Evolutionary conservation across 2,888 invertebrate species (phyloP).

Genomic region (Drosophila rellima): DNA sequence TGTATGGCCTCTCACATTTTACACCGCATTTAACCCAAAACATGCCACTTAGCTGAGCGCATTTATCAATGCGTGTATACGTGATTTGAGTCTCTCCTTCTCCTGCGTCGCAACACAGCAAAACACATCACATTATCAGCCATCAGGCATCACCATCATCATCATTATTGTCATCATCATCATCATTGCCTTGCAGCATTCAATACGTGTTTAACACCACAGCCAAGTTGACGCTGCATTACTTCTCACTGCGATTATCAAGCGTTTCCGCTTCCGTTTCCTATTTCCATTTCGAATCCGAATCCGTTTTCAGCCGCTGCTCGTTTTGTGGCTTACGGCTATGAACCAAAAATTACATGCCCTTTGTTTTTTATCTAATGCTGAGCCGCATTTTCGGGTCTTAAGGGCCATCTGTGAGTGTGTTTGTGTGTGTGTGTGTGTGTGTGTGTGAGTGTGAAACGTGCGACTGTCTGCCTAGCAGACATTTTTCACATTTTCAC

Average conservation of each 20-base stretch:
- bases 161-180: constrained; percentile 35
- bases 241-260: constrained; percentile 73
- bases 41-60: constrained; percentile 68
- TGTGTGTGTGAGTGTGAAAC: constrained; percentile 26
- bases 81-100: constrained; percentile 65
- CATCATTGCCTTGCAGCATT: constrained; percentile 31
- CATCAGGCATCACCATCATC: constrained; percentile 53
- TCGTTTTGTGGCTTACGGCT: constrained; percentile 72
- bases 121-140: constrained; percentile 46
- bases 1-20: constrained; percentile 51
- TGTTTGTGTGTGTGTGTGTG: neutral
- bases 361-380: constrained; percentile 77
- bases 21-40: constrained; percentile 75
- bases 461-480: constrained; percentile 36
- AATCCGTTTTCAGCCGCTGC: constrained; percentile 44
- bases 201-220: constrained; percentile 58
- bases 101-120: neutral
- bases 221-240: constrained; percentile 72
- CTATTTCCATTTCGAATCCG: constrained; percentile 37
- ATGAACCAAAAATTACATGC: constrained; percentile 70
- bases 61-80: constrained; percentile 70
- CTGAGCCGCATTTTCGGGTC: constrained; percentile 57
- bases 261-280: constrained; percentile 56
- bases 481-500: constrained; percentile 60
- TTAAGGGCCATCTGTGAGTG: constrained; percentile 50